Evolutionary conservation across 2,888 invertebrate species (phyloP).

Genomic region (Troides aeacus): DNA sequence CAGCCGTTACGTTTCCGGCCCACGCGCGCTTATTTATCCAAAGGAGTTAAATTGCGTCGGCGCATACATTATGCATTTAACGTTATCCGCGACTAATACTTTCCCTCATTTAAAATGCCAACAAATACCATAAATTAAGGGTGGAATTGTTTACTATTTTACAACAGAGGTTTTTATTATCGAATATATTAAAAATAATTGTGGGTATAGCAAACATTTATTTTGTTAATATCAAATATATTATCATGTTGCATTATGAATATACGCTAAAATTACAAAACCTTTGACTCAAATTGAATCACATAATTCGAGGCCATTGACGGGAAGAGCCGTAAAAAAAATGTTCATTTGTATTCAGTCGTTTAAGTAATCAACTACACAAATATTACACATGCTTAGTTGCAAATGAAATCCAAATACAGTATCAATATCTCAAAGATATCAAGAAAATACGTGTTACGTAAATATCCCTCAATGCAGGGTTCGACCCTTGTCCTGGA

Average conservation of each 20-base stretch:
- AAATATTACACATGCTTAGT: background rate
- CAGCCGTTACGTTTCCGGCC: slow-evolving; percentile 42
- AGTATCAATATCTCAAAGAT: background rate
- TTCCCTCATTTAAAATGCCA: slow-evolving; percentile 29
- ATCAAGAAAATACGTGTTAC: background rate
- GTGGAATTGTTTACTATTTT: slow-evolving; percentile 7
- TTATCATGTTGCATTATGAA: too few relatives aligned
- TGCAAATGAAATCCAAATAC: background rate
- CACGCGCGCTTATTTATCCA: slow-evolving; percentile 54
- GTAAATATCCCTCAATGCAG: background rate
- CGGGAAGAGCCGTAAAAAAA: too few relatives aligned
- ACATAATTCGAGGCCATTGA: too few relatives aligned
- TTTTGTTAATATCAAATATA: background rate
- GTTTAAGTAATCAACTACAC: background rate
- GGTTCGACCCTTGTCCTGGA: background rate
- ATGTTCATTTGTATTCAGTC: background rate
- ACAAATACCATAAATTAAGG: slow-evolving; percentile 25
- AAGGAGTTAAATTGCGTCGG: slow-evolving; percentile 56
- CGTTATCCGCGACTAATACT: slow-evolving; percentile 18
- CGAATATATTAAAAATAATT: background rate
- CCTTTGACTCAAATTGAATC: too few relatives aligned
- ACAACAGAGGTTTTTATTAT: slow-evolving; percentile 5
- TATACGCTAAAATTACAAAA: too few relatives aligned
- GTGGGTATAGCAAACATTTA: background rate
- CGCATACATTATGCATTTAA: slow-evolving; percentile 48